Conservation (phyloP, 2,797 vertebrate species). For the Chrysocyon brachyurus region DNA sequence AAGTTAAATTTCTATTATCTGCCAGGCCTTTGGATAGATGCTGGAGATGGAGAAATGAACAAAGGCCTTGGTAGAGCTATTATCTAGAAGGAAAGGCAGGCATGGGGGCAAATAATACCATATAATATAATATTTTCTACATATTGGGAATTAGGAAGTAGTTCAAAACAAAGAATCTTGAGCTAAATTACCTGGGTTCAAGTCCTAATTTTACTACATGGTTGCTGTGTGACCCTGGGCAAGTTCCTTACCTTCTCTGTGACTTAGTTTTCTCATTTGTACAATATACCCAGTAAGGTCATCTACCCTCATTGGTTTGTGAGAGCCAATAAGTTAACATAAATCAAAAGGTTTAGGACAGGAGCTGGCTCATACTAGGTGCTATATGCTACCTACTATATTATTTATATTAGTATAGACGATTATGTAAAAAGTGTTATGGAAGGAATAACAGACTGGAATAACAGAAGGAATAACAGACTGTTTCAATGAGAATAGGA, state of each 20-base stretch:
- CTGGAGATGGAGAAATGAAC: neutral
- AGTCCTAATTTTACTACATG: neutral
- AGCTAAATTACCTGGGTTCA: neutral
- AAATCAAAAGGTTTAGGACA: neutral
- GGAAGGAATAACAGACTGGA: neutral
- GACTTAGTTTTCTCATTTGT: neutral
- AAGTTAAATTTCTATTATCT: slow-evolving; percentile 26
- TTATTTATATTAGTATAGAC: neutral
- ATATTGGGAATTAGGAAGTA: neutral
- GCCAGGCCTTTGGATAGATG: neutral
- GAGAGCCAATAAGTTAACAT: neutral
- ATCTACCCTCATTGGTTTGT: neutral
- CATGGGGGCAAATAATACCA: neutral
- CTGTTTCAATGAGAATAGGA: neutral
- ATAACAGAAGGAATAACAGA: neutral
- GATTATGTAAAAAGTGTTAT: neutral
- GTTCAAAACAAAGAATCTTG: neutral
- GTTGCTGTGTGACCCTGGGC: neutral
- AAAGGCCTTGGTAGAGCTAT: neutral
- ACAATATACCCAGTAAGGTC: neutral
- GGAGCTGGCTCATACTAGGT: neutral
- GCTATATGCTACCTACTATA: neutral
- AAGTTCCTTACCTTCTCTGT: neutral
- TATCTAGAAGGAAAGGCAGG: neutral
- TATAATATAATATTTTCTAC: neutral